These are phyloP conservation scores for Odontocolon sp. DNA, from an alignment of 2,888 invertebrate genomes.

Conservation along the genomic window DNA sequence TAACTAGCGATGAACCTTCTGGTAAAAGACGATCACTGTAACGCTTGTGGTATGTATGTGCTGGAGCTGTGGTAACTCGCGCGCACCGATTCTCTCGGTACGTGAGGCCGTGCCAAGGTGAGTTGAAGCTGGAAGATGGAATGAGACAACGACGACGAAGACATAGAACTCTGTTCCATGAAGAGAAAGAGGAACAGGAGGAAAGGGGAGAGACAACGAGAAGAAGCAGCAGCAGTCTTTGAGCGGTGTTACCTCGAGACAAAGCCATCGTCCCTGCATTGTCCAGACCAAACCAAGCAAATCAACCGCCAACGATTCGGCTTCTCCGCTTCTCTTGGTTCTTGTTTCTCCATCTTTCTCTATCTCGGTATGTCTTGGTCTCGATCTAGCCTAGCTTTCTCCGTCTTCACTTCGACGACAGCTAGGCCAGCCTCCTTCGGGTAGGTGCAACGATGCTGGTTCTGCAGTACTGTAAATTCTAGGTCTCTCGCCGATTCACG, in stretches of 20 bases:
- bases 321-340: slow-evolving; percentile 43
- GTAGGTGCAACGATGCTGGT: slow-evolving; percentile 1
- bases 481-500: slow-evolving; percentile 25
- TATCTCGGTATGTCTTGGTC: slow-evolving; percentile 16
- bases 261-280: slow-evolving; percentile 77
- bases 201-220: slow-evolving; percentile 24
- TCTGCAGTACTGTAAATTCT: slow-evolving; percentile 43
- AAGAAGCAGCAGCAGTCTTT: slow-evolving; percentile 66
- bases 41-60: too few species aligned
- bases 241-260: slow-evolving; percentile 76
- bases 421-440: slow-evolving; percentile 47
- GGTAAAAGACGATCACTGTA: too few species aligned
- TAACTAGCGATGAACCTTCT: too few species aligned
- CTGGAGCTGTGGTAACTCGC: neutral
- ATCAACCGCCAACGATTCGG: slow-evolving; percentile 73
- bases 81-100: neutral
- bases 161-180: neutral
- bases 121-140: slow-evolving; percentile 10
- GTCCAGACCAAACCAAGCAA: slow-evolving; percentile 77
- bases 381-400: slow-evolving; percentile 42
- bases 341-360: slow-evolving; percentile 25
- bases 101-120: slow-evolving; percentile 7
- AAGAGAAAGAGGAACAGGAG: slow-evolving; percentile 1
- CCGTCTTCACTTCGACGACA: slow-evolving; percentile 49
- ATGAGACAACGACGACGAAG: neutral